Conservation (phyloP, 2,888 invertebrate species). For the Pegoplata infirma region DNA sequence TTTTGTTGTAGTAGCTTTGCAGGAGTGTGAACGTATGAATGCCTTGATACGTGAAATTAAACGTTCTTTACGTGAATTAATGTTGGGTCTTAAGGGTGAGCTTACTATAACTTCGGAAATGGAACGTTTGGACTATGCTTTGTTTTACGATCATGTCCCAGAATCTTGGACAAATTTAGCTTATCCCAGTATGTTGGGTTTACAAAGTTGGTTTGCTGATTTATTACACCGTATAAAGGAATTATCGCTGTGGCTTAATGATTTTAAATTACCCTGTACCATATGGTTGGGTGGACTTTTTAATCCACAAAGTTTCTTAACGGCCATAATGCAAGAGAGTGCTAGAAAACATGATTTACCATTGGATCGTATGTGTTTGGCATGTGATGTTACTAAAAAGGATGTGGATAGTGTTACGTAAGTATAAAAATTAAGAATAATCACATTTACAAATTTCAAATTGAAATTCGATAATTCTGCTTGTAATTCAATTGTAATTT, state of each 20-base stretch:
- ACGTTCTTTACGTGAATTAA: conserved; percentile 89
- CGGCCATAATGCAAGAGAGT: conserved; percentile 98
- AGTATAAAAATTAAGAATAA: conserved; percentile 64
- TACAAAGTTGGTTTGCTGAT: conserved; percentile 93
- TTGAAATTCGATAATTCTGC: too few relatives aligned
- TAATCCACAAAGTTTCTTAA: conserved; percentile 97
- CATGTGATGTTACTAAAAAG: conserved; percentile 97
- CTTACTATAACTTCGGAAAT: conserved; percentile 96
- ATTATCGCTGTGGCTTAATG: conserved; percentile 91
- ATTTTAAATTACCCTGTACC: conserved; percentile 88
- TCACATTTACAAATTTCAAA: too few relatives aligned
- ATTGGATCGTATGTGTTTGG: conserved; percentile 95
- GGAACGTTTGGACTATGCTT: conserved; percentile 90
- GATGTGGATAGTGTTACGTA: conserved; percentile 90
- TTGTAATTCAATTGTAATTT: too few relatives aligned
- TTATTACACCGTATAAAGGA: conserved; percentile 89
- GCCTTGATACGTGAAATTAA: conserved; percentile 89
- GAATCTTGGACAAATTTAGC: conserved; percentile 90
- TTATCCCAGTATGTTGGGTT: conserved; percentile 91
- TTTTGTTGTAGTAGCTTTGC: conserved; percentile 93
- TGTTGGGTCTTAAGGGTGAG: conserved; percentile 95
- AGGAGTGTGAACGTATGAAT: conserved; percentile 98
- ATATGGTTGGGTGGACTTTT: conserved; percentile 98
- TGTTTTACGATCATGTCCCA: conserved; percentile 94
- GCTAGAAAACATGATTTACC: conserved; percentile 97